Conservation (phyloP, 2,888 invertebrate species). For the Temnothorax unifasciatus region DNA sequence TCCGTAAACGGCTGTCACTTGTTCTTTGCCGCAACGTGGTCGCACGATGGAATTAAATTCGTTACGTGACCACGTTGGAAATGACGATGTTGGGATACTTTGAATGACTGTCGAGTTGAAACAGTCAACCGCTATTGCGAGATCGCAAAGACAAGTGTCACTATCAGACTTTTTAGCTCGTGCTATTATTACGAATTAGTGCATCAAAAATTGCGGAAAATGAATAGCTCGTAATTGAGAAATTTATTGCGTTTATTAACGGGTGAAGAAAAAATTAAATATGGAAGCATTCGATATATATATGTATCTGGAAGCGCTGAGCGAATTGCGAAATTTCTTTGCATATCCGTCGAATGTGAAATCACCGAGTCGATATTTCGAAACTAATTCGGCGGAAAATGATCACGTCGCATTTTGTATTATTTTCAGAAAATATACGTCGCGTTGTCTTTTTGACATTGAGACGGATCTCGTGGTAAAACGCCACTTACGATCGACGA, state of each 20-base stretch:
- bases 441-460: background rate
- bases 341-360: slow-evolving; percentile 7
- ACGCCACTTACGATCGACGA: background rate
- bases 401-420: background rate
- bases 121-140: background rate
- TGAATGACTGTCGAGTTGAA: slow-evolving; percentile 24
- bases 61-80: slow-evolving; percentile 33
- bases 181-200: background rate
- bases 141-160: background rate
- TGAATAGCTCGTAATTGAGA: background rate
- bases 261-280: background rate
- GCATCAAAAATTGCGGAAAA: background rate
- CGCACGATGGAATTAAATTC: slow-evolving; percentile 39
- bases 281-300: background rate
- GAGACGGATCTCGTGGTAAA: background rate
- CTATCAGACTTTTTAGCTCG: background rate
- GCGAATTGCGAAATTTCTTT: background rate
- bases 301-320: background rate
- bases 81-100: background rate
- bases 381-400: background rate
- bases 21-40: slow-evolving; percentile 40
- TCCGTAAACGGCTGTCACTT: slow-evolving; percentile 24
- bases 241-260: background rate
- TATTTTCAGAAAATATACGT: slow-evolving; percentile 11
- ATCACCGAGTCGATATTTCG: slow-evolving; percentile 20